Conservation (phyloP, 2,797 vertebrate genomes). For the Smutsia temminckii region DNA sequence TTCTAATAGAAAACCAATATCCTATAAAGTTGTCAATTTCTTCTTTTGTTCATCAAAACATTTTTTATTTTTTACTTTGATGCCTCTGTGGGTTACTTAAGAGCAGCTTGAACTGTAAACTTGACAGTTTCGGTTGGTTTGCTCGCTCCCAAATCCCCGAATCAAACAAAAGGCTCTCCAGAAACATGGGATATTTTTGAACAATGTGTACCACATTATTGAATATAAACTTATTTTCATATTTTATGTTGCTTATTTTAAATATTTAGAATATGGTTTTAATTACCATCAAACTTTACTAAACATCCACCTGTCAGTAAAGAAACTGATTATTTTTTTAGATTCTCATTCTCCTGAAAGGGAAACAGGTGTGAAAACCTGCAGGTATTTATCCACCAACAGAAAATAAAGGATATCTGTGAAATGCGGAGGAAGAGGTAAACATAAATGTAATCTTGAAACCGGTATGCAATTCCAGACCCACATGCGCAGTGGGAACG, state of each 20-base stretch:
- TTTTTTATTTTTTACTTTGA: neutral
- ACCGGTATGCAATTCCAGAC: neutral
- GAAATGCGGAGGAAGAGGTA: constrained; percentile 26
- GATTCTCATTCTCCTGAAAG: constrained; percentile 53
- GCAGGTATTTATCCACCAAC: constrained; percentile 80
- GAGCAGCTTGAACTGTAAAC: neutral
- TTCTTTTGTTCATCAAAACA: neutral
- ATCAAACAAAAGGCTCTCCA: constrained; percentile 27
- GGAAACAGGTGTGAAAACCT: constrained; percentile 78
- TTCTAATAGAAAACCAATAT: neutral
- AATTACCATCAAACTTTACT: constrained; percentile 75
- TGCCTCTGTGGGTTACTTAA: rapidly evolving
- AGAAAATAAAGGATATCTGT: constrained; percentile 73
- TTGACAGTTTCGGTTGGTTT: neutral
- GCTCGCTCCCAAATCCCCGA: neutral
- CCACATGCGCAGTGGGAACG: neutral
- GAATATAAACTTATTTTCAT: constrained; percentile 72
- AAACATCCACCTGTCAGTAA: constrained; percentile 81
- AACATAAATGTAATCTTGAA: constrained; percentile 8
- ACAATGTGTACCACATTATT: constrained; percentile 49
- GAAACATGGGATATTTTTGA: constrained; percentile 64
- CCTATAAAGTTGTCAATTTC: neutral
- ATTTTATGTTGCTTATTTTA: constrained; percentile 70
- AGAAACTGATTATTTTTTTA: constrained; percentile 61
- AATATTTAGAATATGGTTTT: constrained; percentile 80